A percentile compares a stretch with the other conserved stretches of the same genome.
These are phyloP conservation scores for Micromussa lordhowensis DNA, from an alignment of 92 coral and sea anemone species.

Conservation along the genomic window DNA sequence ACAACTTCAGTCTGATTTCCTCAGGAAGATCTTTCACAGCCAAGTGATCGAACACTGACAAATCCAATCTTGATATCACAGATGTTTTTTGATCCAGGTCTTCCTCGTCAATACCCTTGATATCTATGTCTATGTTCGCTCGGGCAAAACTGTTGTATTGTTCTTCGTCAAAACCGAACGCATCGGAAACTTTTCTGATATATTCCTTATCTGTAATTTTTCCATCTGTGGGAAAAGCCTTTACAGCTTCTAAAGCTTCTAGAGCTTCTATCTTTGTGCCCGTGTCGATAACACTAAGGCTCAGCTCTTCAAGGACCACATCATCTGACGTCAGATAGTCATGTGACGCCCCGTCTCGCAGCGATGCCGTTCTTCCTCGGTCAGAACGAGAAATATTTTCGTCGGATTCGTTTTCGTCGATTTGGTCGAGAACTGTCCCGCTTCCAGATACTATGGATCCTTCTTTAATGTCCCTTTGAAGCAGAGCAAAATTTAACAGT, in stretches of 20 bases:
- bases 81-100: not conserved
- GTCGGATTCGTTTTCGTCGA: constrained; percentile 1
- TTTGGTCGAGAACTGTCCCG: constrained; percentile 38
- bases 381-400: not conserved
- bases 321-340: constrained; percentile 23
- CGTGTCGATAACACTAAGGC: constrained; percentile 23
- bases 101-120: not conserved
- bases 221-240: constrained; percentile 1
- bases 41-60: not conserved
- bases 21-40: constrained; percentile 43
- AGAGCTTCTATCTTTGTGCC: constrained; percentile 17
- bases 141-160: constrained; percentile 72
- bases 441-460: constrained; percentile 43
- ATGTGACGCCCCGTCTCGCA: constrained; percentile 6
- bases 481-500: not conserved
- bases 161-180: constrained; percentile 58
- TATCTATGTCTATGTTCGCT: constrained; percentile 10
- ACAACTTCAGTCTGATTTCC: constrained; percentile 20
- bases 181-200: constrained; percentile 44
- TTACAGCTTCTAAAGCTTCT: constrained; percentile 25
- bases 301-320: constrained; percentile 39
- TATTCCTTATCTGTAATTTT: constrained; percentile 26
- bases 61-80: constrained; percentile 14
- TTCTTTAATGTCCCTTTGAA: constrained; percentile 40
- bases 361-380: not conserved